These are phyloP conservation scores for Mustela lutreola DNA, from an alignment of 2,113 vertebrate genomes.

Conservation along the genomic window DNA sequence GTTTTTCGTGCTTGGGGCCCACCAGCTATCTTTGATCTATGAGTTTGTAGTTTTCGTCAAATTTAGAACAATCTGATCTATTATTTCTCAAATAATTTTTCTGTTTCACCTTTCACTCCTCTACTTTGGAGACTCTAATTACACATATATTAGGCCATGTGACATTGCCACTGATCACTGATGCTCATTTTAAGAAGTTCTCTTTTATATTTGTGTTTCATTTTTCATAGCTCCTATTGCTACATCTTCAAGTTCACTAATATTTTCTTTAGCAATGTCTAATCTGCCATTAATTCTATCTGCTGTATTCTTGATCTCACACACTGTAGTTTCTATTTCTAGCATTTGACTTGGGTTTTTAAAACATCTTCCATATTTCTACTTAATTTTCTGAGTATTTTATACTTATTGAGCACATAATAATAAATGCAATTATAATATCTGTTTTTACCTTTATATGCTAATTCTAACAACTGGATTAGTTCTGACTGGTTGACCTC, in stretches of 20 bases:
- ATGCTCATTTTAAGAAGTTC: neutral
- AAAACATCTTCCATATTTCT: neutral
- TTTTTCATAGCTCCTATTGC: neutral
- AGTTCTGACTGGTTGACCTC: neutral
- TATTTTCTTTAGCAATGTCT: neutral
- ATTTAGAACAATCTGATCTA: neutral
- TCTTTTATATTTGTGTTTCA: neutral
- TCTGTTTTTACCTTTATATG: neutral
- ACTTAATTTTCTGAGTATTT: neutral
- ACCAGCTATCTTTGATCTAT: neutral
- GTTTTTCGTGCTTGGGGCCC: neutral
- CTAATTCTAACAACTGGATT: neutral
- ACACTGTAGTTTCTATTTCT: neutral
- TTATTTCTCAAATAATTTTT: slow-evolving; percentile 9
- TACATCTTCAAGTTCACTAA: slow-evolving; percentile 1
- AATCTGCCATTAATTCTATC: neutral
- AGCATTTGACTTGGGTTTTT: slow-evolving; percentile 1
- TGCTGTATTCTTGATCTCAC: neutral
- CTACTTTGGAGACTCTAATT: neutral
- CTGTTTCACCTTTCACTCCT: neutral
- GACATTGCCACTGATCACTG: neutral
- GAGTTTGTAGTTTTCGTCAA: neutral
- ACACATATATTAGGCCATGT: neutral
- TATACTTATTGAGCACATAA: neutral
- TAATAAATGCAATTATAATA: neutral